Conservation (phyloP, 2,113 vertebrate species). For the Tetraodon nigroviridis region DNA sequence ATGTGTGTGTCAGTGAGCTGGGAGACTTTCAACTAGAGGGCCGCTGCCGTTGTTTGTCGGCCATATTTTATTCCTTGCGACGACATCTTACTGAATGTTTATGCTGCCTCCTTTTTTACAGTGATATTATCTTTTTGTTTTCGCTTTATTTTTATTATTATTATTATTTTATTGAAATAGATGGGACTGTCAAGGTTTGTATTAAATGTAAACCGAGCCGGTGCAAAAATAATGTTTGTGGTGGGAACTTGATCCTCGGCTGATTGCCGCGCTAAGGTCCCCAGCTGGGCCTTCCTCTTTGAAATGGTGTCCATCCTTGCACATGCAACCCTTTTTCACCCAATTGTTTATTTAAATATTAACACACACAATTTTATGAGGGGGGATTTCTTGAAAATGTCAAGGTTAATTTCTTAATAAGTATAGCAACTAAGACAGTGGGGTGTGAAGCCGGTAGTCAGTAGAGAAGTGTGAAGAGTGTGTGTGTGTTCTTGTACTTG, state of each 20-base stretch:
- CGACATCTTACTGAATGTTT: no score
- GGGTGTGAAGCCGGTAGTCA: constrained; percentile 21
- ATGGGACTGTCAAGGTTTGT: constrained; percentile 2
- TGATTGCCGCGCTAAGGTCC: constrained; percentile 57
- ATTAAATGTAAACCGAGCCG: constrained; percentile 28
- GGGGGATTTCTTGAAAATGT: constrained; percentile 69
- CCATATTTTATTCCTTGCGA: no score
- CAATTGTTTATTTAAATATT: constrained; percentile 71
- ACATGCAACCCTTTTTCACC: constrained; percentile 53
- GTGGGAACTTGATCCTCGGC: constrained; percentile 45
- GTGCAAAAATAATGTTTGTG: constrained; percentile 26
- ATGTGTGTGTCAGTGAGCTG: no score
- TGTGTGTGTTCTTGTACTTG: not conserved
- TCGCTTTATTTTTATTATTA: no score
- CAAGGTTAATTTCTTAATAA: constrained; percentile 69
- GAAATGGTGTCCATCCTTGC: constrained; percentile 34
- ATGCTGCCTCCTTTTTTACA: no score
- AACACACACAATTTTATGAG: constrained; percentile 58
- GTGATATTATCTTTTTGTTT: no score
- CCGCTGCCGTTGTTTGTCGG: no score
- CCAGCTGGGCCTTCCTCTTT: constrained; percentile 37
- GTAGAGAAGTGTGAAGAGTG: constrained; percentile 34
- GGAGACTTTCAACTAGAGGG: no score
- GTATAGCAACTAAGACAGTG: constrained; percentile 41
- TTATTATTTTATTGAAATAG: no score